A percentile compares a stretch with the other conserved stretches of the same genome.
Conservation (phyloP, 2,888 invertebrate species). For the Lottia gigantea region DNA sequence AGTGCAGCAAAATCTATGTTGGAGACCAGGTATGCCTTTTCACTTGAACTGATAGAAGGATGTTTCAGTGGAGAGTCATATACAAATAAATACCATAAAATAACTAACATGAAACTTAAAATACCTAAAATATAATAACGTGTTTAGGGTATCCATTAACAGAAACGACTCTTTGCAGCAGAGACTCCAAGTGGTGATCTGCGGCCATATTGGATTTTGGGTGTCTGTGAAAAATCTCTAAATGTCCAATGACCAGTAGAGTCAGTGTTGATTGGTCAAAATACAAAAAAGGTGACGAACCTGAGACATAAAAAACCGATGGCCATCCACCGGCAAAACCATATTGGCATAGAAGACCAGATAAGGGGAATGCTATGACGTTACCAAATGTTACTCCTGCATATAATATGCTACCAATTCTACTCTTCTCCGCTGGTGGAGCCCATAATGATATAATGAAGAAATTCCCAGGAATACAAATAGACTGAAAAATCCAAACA, state of each 20-base stretch:
- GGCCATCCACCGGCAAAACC: conserved; percentile 81
- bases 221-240: no score
- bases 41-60: background rate
- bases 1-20: no score
- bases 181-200: no score
- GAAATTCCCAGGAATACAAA: background rate
- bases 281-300: conserved; percentile 58
- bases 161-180: no score
- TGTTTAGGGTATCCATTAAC: background rate
- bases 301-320: conserved; percentile 86
- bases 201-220: no score
- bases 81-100: conserved; percentile 9
- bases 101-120: background rate
- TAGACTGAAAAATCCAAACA: no score
- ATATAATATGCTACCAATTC: conserved; percentile 35
- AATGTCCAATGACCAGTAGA: no score
- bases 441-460: conserved; percentile 76
- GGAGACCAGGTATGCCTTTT: background rate
- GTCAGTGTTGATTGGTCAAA: no score
- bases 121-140: conserved; percentile 9
- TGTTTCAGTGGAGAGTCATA: conserved; percentile 12
- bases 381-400: conserved; percentile 90
- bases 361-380: conserved; percentile 83
- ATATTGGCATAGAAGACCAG: conserved; percentile 81
- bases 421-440: conserved; percentile 79